Percentiles rank a stretch among this genome's conserved stretches.
These are phyloP conservation scores for Parazoanthus swiftii DNA, from an alignment of 92 coral and sea anemone species.

Conservation along the genomic window DNA sequence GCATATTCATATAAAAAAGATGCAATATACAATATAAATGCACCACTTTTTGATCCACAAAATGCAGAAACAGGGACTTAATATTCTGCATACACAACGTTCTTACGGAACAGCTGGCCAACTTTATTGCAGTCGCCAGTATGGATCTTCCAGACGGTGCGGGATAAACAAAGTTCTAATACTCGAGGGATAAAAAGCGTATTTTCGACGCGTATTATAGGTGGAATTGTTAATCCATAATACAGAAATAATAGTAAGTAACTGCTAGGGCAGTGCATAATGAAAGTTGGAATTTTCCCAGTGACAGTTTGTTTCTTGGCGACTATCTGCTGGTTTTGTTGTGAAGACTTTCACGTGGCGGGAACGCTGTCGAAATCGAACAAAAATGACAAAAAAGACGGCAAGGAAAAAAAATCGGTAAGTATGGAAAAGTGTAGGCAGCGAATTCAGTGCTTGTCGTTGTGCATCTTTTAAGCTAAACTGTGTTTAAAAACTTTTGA, in stretches of 20 bases:
- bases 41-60: too few species aligned
- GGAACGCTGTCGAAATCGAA: slow-evolving; percentile 77
- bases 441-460: background rate
- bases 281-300: slow-evolving; percentile 27
- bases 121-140: slow-evolving; percentile 19
- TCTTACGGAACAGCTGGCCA: slow-evolving; percentile 24
- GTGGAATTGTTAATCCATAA: slow-evolving; percentile 29
- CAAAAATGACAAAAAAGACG: slow-evolving; percentile 61
- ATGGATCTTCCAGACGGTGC: background rate
- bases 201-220: background rate
- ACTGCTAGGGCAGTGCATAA: background rate
- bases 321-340: slow-evolving; percentile 19
- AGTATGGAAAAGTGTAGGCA: background rate
- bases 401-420: slow-evolving; percentile 44
- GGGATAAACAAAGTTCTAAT: background rate
- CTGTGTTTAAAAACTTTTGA: background rate
- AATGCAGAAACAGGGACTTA: background rate
- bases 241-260: background rate
- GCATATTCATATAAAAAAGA: too few species aligned
- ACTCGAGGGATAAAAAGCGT: background rate
- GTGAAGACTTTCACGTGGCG: slow-evolving; percentile 54
- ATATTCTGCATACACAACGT: slow-evolving; percentile 3
- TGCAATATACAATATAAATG: too few species aligned
- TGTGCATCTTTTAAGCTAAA: background rate
- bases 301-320: slow-evolving; percentile 46